These are phyloP conservation scores for Oreohelix idahoensis DNA, from an alignment of 1,140 invertebrate genomes.

Conservation along the genomic window DNA sequence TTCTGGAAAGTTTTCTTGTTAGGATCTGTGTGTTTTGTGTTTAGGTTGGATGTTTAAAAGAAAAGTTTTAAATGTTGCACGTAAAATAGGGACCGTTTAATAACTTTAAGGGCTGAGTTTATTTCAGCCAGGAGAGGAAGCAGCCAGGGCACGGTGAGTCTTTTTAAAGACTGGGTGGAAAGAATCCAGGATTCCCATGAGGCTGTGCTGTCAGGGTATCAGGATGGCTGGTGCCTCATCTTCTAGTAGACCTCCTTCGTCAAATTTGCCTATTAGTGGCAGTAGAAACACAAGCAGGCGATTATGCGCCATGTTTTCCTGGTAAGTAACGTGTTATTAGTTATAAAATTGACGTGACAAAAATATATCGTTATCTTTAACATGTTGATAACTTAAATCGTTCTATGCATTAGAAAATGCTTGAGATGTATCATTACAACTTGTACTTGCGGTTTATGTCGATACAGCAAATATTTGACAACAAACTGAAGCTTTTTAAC, in stretches of 20 bases:
- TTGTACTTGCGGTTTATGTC: too few species aligned
- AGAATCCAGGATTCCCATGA: not conserved
- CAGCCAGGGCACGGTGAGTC: not conserved
- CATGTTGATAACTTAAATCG: too few species aligned
- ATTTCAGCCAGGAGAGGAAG: not conserved
- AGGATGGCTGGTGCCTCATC: not conserved
- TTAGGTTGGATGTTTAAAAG: not conserved
- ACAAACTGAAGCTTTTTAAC: too few species aligned
- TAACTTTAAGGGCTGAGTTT: not conserved
- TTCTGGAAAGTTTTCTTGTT: not conserved
- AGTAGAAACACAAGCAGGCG: not conserved
- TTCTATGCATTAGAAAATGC: too few species aligned
- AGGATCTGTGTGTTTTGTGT: constrained; percentile 4
- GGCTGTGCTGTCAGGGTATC: not conserved
- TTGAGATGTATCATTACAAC: too few species aligned
- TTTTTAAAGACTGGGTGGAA: not conserved
- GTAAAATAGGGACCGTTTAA: not conserved
- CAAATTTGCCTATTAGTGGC: not conserved
- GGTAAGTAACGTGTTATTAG: constrained; percentile 1
- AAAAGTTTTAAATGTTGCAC: not conserved
- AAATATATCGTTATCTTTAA: too few species aligned
- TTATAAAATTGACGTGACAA: too few species aligned
- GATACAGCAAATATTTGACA: too few species aligned
- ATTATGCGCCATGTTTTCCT: not conserved
- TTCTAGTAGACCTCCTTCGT: not conserved